Percentiles rank a stretch among this genome's conserved stretches.
Evolutionary conservation across 2,888 invertebrate genomes (phyloP).

Genomic region (Himalopsyche kuldschensis): DNA sequence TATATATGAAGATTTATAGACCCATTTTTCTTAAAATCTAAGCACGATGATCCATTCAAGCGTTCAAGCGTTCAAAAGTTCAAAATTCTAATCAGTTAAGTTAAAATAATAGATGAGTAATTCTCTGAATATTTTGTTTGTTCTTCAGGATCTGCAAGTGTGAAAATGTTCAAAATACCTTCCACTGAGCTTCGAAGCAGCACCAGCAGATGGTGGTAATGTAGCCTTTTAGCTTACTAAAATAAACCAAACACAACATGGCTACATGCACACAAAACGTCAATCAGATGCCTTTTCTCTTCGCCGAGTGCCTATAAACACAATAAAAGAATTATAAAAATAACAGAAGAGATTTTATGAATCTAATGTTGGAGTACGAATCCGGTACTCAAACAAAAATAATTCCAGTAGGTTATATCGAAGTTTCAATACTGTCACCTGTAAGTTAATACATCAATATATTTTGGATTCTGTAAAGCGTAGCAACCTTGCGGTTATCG

Average conservation of each 20-base stretch:
- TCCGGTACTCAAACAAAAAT: not conserved
- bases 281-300: not conserved
- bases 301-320: not conserved
- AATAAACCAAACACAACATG: not conserved
- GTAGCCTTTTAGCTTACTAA: constrained; percentile 1
- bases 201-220: not conserved
- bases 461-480: not conserved
- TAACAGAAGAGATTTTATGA: not conserved
- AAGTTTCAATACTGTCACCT: not conserved
- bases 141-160: not conserved
- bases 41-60: too few species aligned
- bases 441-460: not conserved
- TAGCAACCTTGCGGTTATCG: not conserved
- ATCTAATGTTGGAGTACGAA: not conserved
- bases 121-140: not conserved
- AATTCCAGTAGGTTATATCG: not conserved
- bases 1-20: too few species aligned
- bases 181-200: not conserved
- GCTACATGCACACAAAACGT: not conserved
- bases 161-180: not conserved
- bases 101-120: not conserved
- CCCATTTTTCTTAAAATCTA: too few species aligned
- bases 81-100: too few species aligned
- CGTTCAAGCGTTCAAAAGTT: too few species aligned
- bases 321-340: not conserved